phyloP scores from a whole-genome alignment of 2,113 vertebrate genomes.

The Propithecus coquereli region DNA sequence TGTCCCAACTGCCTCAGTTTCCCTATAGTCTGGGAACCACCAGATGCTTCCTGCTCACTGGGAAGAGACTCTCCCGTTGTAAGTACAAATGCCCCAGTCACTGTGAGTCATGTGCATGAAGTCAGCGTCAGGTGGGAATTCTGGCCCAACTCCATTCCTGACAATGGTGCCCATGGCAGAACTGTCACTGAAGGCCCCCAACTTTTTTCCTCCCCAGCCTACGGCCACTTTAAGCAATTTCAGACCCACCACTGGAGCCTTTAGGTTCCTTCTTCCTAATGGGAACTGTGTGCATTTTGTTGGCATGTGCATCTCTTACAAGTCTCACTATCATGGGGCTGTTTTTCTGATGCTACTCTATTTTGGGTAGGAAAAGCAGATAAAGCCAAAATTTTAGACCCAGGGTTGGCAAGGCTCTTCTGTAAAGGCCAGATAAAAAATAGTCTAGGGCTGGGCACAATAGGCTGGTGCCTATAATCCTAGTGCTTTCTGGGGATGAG shows the following conservation, averaged over 20 bases:
- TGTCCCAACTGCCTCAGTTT: background rate
- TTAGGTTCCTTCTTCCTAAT: background rate
- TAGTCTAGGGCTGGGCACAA: too few relatives aligned
- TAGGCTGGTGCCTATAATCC: too few relatives aligned
- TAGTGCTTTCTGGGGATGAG: too few relatives aligned
- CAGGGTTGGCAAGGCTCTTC: background rate
- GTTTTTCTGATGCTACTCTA: background rate
- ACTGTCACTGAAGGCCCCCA: background rate
- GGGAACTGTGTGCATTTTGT: background rate
- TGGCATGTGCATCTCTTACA: background rate
- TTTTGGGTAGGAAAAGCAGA: background rate
- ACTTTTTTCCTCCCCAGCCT: background rate
- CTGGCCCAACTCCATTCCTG: background rate
- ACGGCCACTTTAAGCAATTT: background rate
- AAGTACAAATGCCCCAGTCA: background rate
- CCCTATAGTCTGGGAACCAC: background rate
- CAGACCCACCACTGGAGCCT: background rate
- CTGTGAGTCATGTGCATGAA: background rate
- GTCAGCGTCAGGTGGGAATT: background rate
- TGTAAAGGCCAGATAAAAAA: background rate
- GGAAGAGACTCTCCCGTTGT: background rate
- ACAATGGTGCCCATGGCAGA: background rate
- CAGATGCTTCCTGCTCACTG: accelerated
- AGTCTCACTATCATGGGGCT: background rate
- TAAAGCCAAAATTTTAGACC: background rate